Evolutionary conservation across 2,888 invertebrate species (phyloP).

Genomic region (Acleris emargana): DNA sequence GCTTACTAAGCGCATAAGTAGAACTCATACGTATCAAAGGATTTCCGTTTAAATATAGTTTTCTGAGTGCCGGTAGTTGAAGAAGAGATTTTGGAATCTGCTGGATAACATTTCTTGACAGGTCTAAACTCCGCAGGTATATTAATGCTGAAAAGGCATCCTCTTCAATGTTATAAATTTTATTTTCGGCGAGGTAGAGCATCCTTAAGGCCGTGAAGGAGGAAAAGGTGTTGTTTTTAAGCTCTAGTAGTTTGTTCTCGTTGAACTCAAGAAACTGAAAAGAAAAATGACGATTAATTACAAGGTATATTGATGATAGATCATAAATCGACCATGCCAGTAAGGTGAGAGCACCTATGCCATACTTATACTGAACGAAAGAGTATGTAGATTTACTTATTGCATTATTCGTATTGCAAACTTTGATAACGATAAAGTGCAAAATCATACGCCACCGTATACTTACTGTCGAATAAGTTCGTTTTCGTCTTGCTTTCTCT

Average conservation of each 20-base stretch:
- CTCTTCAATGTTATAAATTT: constrained; percentile 81
- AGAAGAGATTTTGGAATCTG: constrained; percentile 79
- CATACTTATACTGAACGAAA: no score
- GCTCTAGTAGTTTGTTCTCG: constrained; percentile 80
- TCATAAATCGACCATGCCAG: not conserved
- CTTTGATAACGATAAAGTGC: no score
- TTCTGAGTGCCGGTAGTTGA: constrained; percentile 84
- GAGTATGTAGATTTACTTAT: no score
- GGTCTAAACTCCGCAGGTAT: constrained; percentile 80
- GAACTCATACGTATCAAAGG: constrained; percentile 69
- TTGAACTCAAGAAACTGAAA: constrained; percentile 84
- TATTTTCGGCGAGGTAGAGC: constrained; percentile 84
- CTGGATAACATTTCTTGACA: constrained; percentile 81
- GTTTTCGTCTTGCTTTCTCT: no score
- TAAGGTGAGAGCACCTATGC: not conserved
- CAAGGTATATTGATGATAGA: not conserved
- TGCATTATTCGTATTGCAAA: no score
- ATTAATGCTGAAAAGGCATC: constrained; percentile 76
- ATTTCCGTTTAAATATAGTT: constrained; percentile 84
- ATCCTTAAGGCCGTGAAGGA: constrained; percentile 79
- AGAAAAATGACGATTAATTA: constrained; percentile 16
- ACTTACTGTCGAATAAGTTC: no score
- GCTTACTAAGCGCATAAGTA: constrained; percentile 70
- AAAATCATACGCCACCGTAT: no score
- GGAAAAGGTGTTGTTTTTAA: constrained; percentile 76